Conservation (phyloP, 1,140 invertebrate species). For the Apis cerana region DNA sequence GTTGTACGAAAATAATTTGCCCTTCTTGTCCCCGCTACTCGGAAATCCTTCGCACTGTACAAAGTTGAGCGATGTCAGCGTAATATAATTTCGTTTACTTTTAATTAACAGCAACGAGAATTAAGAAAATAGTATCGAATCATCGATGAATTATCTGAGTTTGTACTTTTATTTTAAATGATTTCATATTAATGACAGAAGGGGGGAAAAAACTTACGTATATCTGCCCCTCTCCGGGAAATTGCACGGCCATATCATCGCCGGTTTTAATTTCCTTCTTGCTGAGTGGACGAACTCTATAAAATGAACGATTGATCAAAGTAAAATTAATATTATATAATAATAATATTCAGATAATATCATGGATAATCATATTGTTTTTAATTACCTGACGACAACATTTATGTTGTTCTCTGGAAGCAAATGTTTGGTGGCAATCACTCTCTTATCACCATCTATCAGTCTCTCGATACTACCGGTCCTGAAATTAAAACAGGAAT, state of each 20-base stretch:
- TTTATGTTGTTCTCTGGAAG: conserved; percentile 89
- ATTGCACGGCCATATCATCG: conserved; percentile 85
- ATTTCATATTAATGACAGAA: neutral
- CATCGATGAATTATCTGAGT: neutral
- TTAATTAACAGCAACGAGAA: neutral
- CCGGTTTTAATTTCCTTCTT: conserved; percentile 85
- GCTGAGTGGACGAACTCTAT: conserved; percentile 47
- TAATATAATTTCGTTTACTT: neutral
- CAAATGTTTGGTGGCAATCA: conserved; percentile 68
- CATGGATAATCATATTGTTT: neutral
- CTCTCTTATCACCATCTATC: conserved; percentile 66
- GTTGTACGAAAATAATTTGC: conserved; percentile 92
- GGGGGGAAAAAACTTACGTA: conserved; percentile 81
- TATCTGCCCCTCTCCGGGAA: conserved; percentile 90
- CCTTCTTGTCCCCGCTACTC: conserved; percentile 83
- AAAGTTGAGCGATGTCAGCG: neutral
- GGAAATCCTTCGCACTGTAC: conserved; percentile 23
- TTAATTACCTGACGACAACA: conserved; percentile 86
- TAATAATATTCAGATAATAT: neutral
- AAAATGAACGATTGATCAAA: neutral
- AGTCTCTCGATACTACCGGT: conserved; percentile 70
- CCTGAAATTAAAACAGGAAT: conserved; percentile 47
- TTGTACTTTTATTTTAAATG: neutral
- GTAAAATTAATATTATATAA: neutral
- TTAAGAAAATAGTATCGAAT: neutral